Conservation (phyloP, 2,888 invertebrate genomes). For the Troides aeacus region DNA sequence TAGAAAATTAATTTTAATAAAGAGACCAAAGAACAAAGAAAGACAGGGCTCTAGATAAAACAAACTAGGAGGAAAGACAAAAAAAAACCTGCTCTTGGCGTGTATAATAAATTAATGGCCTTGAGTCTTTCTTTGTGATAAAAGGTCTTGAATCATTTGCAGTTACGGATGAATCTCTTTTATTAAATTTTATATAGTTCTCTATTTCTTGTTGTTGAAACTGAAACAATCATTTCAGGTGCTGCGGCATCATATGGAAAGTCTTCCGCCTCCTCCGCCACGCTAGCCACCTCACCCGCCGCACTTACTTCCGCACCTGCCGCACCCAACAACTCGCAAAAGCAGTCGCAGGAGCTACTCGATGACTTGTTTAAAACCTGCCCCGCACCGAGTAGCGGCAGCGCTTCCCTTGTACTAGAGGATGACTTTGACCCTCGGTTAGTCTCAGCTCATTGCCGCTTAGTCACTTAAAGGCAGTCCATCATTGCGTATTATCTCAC, state of each 20-base stretch:
- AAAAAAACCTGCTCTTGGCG: too few species aligned
- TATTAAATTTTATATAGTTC: too few species aligned
- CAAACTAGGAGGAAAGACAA: too few species aligned
- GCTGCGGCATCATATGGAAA: slow-evolving; percentile 56
- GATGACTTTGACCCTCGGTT: slow-evolving; percentile 83
- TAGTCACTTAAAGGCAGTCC: not conserved
- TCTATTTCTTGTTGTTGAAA: not conserved
- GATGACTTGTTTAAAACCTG: slow-evolving; percentile 81
- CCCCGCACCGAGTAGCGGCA: slow-evolving; percentile 44
- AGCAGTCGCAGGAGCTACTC: slow-evolving; percentile 67
- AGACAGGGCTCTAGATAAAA: too few species aligned
- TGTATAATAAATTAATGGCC: too few species aligned
- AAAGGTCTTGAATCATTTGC: too few species aligned
- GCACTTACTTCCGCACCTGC: slow-evolving; percentile 27
- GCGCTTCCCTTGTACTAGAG: slow-evolving; percentile 46
- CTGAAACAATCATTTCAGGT: slow-evolving; percentile 41
- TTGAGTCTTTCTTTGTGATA: too few species aligned
- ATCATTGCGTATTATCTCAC: not conserved
- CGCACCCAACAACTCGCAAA: slow-evolving; percentile 28
- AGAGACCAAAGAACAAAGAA: too few species aligned
- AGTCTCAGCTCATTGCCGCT: not conserved
- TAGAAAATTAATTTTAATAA: too few species aligned
- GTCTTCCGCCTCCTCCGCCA: not conserved
- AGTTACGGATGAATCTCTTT: too few species aligned
- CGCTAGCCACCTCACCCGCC: not conserved